Evolutionary conservation across 2,797 vertebrate species (phyloP), one percentile per base, ranked within the genome.

Genomic region (Mormyrops boulengeri): DNA sequence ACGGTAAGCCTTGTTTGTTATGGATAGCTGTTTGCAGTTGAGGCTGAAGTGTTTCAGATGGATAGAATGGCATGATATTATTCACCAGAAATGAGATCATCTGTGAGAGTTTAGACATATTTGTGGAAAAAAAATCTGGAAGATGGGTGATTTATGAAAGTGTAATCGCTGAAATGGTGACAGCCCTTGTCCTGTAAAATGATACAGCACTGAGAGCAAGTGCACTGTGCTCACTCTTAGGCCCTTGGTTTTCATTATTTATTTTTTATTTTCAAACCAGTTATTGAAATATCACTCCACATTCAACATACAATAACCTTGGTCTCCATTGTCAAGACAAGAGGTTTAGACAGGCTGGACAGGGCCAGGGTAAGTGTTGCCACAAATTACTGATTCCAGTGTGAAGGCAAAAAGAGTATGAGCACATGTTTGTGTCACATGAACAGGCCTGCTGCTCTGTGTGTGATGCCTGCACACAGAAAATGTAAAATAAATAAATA

Each of bases 101-200:
- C 5, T 85, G 17, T 85, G 19, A 85, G 82, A 52, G 47, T 12
- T 52, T 49, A 52, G 49, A 30, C 47, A 85, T 50, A 26, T 52
- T 85, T 50, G 47, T n/a, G 85, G 85, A 85, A 19, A 66, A 44
- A 82, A 47, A 82, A 82, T 82, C 77, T 82, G 77, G 34, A 82
- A 44, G 19, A 47, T 19, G 12, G 77, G 4, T 47, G 14, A 44
- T 82, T 84, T 84, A 84, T 44, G 44, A 49, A 49, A 84, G 17
- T n/a, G 41, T 49, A 84, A 84, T 84, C 1, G 41, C 38, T 84
- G 9, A 44, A 84, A 84, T 47, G n/a, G 17, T 49, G n/a, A 22
- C 80, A 84, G 19, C 19, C 7, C n/a, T 41, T 84, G 19, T 49
- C 7, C 44, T 84, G 38, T 49, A 84, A 44, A 49, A n/a, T 84